Evolutionary conservation across 2,888 invertebrate species (phyloP).

Genomic region (Julus scandinavius): DNA sequence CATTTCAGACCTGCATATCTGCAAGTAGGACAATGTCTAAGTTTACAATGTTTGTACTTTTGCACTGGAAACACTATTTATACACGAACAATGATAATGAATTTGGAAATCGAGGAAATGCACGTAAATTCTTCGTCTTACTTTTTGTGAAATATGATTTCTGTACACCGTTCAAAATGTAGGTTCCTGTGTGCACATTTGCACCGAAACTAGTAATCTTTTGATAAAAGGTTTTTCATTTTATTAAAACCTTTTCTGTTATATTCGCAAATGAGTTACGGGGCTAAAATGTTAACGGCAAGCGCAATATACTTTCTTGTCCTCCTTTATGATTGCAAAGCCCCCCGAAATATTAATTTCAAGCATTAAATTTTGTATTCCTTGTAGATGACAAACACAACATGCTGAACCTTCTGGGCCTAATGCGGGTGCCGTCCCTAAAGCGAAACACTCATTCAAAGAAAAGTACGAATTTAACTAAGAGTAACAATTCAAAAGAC

Average conservation of each 20-base stretch:
- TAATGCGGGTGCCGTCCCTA: slow-evolving; percentile 53
- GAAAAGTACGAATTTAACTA: slow-evolving; percentile 38
- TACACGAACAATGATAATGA: not conserved
- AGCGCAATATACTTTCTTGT: slow-evolving; percentile 3
- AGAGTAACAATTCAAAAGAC: slow-evolving; percentile 30
- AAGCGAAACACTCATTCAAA: slow-evolving; percentile 46
- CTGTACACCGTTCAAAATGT: slow-evolving; percentile 7
- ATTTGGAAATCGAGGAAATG: too few species aligned
- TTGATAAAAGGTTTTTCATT: not conserved
- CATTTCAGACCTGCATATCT: not conserved
- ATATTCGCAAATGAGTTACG: not conserved
- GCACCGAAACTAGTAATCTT: slow-evolving; percentile 11
- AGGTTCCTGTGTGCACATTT: slow-evolving; percentile 43
- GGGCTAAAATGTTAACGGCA: not conserved
- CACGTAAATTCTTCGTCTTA: not conserved
- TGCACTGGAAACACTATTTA: not conserved
- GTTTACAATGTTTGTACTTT: not conserved
- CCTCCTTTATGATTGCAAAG: not conserved
- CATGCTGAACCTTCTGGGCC: slow-evolving; percentile 56
- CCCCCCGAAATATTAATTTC: slow-evolving; percentile 43
- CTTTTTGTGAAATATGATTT: slow-evolving; percentile 22
- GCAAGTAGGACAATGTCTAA: slow-evolving; percentile 34
- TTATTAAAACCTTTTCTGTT: not conserved
- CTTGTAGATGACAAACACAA: slow-evolving; percentile 53
- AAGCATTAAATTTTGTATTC: slow-evolving; percentile 46